These are phyloP conservation scores for Hippopotamus amphibius DNA, from an alignment of 2,113 vertebrate genomes.

Conservation along the genomic window DNA sequence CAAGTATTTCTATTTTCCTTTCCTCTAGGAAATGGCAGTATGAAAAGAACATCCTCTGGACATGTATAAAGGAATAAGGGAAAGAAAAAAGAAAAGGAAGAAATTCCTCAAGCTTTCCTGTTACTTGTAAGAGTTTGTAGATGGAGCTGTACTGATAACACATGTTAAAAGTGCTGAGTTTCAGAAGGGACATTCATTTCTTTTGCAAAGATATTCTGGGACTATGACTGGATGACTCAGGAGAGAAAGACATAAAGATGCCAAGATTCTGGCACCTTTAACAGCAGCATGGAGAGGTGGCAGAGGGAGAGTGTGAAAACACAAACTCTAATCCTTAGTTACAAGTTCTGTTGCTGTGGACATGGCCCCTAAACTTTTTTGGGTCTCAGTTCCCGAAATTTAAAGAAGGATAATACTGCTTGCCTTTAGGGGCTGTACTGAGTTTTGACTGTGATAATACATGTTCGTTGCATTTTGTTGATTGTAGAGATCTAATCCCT, in stretches of 20 bases:
- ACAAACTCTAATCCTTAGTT: neutral
- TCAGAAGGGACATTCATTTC: slow-evolving; percentile 26
- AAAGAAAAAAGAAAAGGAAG: neutral
- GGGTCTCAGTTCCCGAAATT: neutral
- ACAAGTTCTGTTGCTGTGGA: neutral
- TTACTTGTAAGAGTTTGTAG: neutral
- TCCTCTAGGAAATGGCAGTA: neutral
- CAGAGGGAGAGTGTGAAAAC: neutral
- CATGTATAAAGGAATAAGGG: neutral
- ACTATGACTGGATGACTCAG: neutral
- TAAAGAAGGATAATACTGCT: neutral
- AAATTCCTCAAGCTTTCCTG: slow-evolving; percentile 14
- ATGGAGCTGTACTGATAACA: neutral
- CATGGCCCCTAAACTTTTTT: neutral
- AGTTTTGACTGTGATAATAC: neutral
- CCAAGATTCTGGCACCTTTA: neutral
- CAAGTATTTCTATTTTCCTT: neutral
- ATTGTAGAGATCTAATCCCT: neutral
- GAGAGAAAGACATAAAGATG: slow-evolving; percentile 25
- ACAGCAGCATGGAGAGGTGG: neutral
- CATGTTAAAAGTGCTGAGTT: neutral
- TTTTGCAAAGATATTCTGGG: slow-evolving; percentile 43
- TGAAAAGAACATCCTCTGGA: neutral
- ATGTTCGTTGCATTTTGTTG: neutral
- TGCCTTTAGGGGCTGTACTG: neutral